Percentiles rank a stretch among this genome's conserved stretches.
These are phyloP conservation scores for Nomada lathburiana DNA, from an alignment of 2,888 invertebrate genomes.

Conservation along the genomic window DNA sequence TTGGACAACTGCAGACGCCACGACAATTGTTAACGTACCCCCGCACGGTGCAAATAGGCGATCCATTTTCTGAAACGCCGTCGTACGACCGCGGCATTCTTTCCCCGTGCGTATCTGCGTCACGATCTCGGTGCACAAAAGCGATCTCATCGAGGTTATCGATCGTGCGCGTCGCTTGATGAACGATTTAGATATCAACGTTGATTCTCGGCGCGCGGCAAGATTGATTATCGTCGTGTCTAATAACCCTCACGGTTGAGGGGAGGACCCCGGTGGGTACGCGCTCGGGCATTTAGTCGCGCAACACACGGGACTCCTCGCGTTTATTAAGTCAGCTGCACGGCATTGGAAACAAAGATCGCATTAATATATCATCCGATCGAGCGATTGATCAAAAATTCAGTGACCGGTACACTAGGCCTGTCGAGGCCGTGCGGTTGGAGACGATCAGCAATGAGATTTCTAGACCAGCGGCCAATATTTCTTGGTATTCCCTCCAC, in stretches of 20 bases:
- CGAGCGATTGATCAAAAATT: conserved; percentile 58
- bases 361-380: conserved; percentile 49
- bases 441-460: conserved; percentile 62
- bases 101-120: conserved; percentile 50
- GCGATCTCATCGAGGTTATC: conserved; percentile 63
- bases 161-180: conserved; percentile 56
- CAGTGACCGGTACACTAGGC: conserved; percentile 15
- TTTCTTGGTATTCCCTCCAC: conserved; percentile 62
- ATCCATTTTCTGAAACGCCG: conserved; percentile 66
- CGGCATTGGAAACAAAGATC: conserved; percentile 38
- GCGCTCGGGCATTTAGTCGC: conserved; percentile 51
- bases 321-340: conserved; percentile 46
- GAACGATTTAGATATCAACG: conserved; percentile 70
- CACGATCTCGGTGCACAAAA: conserved; percentile 42
- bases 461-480: conserved; percentile 62
- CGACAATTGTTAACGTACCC: conserved; percentile 54
- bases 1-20: conserved; percentile 38
- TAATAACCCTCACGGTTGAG: conserved; percentile 60
- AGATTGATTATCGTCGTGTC: conserved; percentile 68
- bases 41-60: conserved; percentile 34
- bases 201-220: conserved; percentile 55
- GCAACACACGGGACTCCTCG: conserved; percentile 33
- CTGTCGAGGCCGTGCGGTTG: not conserved
- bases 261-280: conserved; percentile 50
- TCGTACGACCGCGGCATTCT: conserved; percentile 62